Base-by-base conservation (phyloP, 2,888 invertebrate genomes). In the Zaprionus lineosus region DNA sequence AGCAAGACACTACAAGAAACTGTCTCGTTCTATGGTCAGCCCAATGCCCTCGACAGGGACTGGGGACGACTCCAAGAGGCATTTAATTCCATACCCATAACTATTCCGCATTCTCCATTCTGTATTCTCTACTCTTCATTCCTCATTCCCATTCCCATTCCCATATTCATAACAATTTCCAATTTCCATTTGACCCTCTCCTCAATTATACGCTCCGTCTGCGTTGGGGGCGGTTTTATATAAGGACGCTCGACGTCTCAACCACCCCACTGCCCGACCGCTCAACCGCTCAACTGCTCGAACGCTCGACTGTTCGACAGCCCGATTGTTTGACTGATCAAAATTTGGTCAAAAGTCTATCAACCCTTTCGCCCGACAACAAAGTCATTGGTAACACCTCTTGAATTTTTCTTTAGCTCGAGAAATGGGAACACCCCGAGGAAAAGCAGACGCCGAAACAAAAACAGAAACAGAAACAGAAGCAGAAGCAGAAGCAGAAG, bases 261-360 rank as follows among this genome's bases (percentile, higher is more conserved):
- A n/a, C n/a, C n/a, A n/a, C n/a, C n/a, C n/a, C n/a, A n/a, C n/a
- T n/a, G n/a, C n/a, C n/a, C n/a, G n/a, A n/a, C n/a, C n/a, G n/a
- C n/a, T n/a, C n/a, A n/a, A n/a, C n/a, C n/a, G n/a, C n/a, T n/a
- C n/a, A n/a, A 12, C 34, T 48, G 44, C 36, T 46, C 21, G 24
- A n/a, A n/a, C n/a, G n/a, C n/a, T n/a, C n/a, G n/a, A n/a, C n/a
- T n/a, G n/a, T n/a, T n/a, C n/a, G n/a, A n/a, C n/a, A n/a, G n/a
- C n/a, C n/a, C n/a, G n/a, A 12, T 28, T 48, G 44, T 31, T 46
- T 18, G 24, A 7, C 33, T 31, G 39, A 1, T 6, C 55, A 61
- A 59, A 85, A 85, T 59, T 83, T 65, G 78, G 85, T 83, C 85
- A 85, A 51, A 79, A 63, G 77, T 73, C 74, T 56, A 61, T 81